phyloP scores from a whole-genome alignment of 2,888 invertebrate species.

The Pammene aurita region DNA sequence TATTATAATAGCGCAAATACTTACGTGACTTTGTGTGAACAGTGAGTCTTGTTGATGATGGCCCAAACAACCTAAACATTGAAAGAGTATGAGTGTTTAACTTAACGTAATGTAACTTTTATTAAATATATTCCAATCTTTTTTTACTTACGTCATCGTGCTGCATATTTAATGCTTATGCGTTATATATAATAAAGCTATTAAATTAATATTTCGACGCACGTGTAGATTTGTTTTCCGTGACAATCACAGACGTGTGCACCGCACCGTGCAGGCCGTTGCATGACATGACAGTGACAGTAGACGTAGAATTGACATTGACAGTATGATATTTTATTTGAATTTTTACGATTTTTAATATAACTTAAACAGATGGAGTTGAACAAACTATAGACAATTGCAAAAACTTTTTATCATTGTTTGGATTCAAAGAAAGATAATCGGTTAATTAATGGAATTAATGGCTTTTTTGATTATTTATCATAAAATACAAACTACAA shows the following conservation, averaged over 20 bases:
- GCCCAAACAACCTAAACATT: constrained; percentile 96
- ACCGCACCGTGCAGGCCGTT: too few species aligned
- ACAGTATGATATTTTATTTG: not conserved
- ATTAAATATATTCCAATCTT: not conserved
- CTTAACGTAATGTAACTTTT: constrained; percentile 43
- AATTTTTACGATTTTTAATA: not conserved
- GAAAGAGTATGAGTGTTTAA: constrained; percentile 39
- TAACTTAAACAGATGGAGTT: not conserved
- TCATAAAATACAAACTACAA: too few species aligned
- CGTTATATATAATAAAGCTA: not conserved
- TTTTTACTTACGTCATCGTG: constrained; percentile 91
- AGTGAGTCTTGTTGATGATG: constrained; percentile 98
- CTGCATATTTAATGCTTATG: constrained; percentile 85
- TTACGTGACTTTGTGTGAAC: constrained; percentile 98
- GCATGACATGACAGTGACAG: not conserved
- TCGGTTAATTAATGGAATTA: too few species aligned
- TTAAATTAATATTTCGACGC: constrained; percentile 12
- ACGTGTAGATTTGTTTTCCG: constrained; percentile 23
- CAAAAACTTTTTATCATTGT: not conserved
- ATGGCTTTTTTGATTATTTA: too few species aligned
- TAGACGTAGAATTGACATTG: not conserved
- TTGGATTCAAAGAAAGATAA: not conserved
- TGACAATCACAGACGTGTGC: not conserved
- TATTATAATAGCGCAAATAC: constrained; percentile 62
- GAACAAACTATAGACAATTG: not conserved